These are phyloP conservation scores for Chlorocebus sabaeus DNA, from an alignment of 2,113 vertebrate species.

Conservation along the genomic window DNA sequence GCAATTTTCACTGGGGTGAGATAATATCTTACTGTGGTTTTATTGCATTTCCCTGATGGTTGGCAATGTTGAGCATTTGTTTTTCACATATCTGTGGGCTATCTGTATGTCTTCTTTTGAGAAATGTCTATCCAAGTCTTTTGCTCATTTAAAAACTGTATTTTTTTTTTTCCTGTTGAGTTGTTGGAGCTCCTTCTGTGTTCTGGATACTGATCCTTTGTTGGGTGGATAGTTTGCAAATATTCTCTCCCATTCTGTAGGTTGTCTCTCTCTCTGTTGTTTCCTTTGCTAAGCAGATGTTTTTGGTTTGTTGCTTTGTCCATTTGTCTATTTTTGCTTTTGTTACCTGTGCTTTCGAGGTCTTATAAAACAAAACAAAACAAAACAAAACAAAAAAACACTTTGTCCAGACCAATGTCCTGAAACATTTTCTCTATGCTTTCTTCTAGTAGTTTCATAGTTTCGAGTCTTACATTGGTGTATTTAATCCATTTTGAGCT, in stretches of 20 bases:
- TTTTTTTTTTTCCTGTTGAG: neutral
- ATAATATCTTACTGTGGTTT: neutral
- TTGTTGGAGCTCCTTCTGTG: neutral
- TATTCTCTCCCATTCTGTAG: neutral
- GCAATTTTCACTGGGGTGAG: neutral
- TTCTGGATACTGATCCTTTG: neutral
- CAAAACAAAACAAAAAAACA: neutral
- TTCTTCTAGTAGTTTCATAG: neutral
- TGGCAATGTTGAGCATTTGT: neutral
- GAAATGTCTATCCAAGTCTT: neutral
- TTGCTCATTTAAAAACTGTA: neutral
- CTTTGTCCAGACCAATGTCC: neutral
- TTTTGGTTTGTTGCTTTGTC: neutral
- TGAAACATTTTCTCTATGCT: neutral
- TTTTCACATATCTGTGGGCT: neutral
- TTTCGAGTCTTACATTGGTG: neutral
- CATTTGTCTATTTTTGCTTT: neutral
- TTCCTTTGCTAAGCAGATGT: neutral
- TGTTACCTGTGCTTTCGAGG: neutral
- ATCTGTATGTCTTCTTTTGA: neutral
- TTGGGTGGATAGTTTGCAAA: neutral
- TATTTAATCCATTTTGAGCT: neutral
- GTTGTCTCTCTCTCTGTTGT: neutral
- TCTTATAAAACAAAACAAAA: neutral
- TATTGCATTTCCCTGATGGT: neutral